A percentile compares a stretch with the other conserved stretches of the same genome.
phyloP scores from a whole-genome alignment of 2,888 invertebrate genomes.

The Melinaea marsaeus region DNA sequence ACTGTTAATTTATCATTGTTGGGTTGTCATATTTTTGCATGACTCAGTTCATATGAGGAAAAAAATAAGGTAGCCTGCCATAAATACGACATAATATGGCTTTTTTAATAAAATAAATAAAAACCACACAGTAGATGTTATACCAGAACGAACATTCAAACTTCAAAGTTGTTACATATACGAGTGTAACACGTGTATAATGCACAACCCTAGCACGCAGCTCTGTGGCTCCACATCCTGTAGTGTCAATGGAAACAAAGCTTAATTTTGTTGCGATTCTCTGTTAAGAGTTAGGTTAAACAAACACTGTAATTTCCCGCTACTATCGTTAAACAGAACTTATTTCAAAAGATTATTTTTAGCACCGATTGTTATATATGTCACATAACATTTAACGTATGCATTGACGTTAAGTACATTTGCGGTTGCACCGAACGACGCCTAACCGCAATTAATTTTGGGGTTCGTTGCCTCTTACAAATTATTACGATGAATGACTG shows the following conservation, averaged over 20 bases:
- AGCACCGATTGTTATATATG: too few relatives aligned
- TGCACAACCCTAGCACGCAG: not conserved
- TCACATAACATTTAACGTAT: too few relatives aligned
- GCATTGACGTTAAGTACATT: too few relatives aligned
- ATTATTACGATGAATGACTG: too few relatives aligned
- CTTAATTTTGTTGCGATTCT: not conserved
- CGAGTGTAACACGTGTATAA: not conserved
- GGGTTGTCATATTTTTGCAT: too few relatives aligned
- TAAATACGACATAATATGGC: too few relatives aligned
- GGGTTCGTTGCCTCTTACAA: too few relatives aligned
- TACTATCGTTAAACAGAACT: not conserved
- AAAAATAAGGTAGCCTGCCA: too few relatives aligned
- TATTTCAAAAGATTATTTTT: not conserved
- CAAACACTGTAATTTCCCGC: constrained; percentile 2
- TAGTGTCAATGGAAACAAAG: constrained; percentile 3
- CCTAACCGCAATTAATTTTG: too few relatives aligned
- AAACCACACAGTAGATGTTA: not conserved
- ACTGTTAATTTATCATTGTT: too few relatives aligned
- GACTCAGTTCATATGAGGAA: too few relatives aligned
- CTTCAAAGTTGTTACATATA: not conserved
- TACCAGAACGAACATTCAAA: not conserved
- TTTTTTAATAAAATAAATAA: not conserved
- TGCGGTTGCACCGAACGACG: too few relatives aligned
- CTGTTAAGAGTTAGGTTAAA: not conserved
- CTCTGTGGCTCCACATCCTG: not conserved